Evolutionary conservation across 1,140 invertebrate species (phyloP), one percentile per base, ranked within the genome.

Genomic region (Penaeus chinensis): DNA sequence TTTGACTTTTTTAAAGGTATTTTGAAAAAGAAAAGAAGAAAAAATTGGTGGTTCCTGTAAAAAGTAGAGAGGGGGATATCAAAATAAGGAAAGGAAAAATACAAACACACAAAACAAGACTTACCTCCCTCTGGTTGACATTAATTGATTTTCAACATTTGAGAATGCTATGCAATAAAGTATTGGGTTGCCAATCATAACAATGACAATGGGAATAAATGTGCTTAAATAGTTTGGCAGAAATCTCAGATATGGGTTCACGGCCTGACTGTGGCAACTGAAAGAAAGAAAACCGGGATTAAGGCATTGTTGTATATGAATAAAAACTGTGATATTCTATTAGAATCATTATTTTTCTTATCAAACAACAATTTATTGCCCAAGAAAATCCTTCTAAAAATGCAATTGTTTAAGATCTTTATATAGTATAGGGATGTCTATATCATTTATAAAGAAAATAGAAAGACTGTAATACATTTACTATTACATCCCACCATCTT

Each of bases 211-310:
- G 65, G 96, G 95, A 22, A 96, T 90, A 90, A 96, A 96, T 2
- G 95, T 96, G 16, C 94, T 94, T 90, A 94, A 93, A 91, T 96
- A 96, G 91, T 96, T 97, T 13, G 96, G 96, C 22, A 97, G 92
- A 89, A 96, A 95, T 90, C 94, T 94, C 22, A 94, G 88, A n/a
- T 96, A 91, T 8, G 94, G 94, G 84, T 93, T 94, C 76, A 94
- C 93, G 27, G 92, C 92, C 62, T 95, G 92, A 90, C 94, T 95
- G 90, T 96, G 95, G 90, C 96, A 97, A 82, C 96, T 96, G 92
- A 89, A 94, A 94, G 90, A 90, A 91, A 90, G 63, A 81, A 84
- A 60, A 54, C 22, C 60, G 11, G 27, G 7, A 32, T 27, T 84
- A 61, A 54, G 54, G 10, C 16, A 16, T 0, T 47, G 42, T 54